Base-by-base conservation (phyloP, 2,113 vertebrate species). In the Theristicus caerulescens region DNA sequence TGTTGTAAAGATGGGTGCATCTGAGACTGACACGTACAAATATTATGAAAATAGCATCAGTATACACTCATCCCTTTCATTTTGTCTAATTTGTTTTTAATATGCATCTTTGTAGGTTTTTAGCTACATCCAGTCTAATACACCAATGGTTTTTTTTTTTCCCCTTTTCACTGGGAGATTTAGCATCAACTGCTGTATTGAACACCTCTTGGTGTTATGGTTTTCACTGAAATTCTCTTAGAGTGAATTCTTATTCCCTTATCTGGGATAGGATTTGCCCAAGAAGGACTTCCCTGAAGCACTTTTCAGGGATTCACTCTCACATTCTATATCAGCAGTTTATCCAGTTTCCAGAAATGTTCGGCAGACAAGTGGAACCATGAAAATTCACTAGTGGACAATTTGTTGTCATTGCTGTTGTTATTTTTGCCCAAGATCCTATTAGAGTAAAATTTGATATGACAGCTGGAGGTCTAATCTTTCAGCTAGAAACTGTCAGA, bases 401-500 rank as follows among this genome's bases (percentile, higher is more conserved):
- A 82, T 94, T 96, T 86, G 46, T 94, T 90, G 82, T 25, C 83
- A 21, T 73, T 90, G 59, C 13, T 80, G 82, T 79, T 76, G 38
- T 91, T 93, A 94, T 82, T 95, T 96, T 91, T 95, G 69, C 72
- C 72, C 58, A 92, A 94, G 76, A 92, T 94, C 84, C 72, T 93
- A 85, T 97, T 95, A 97, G 78, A 96, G 91, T 88, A 93, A 86
- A 96, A 97, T 94, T 96, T 97, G 51, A 74, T 96, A 81, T 90
- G 86, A 82, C 97, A 95, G 94, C 62, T 96, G 69, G 90, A 97
- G 93, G 86, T 93, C 66, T 95, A 96, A 96, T 95, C 86, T 95
- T 95, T 94, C 0, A 0, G 46, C 76, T 73, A 95, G 86, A 65
- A 96, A 95, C 79, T 72, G 80, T 86, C 94, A 80, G 42, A 96